These are phyloP conservation scores for Diachasma alloeum DNA, from an alignment of 1,140 invertebrate species.

Conservation along the genomic window DNA sequence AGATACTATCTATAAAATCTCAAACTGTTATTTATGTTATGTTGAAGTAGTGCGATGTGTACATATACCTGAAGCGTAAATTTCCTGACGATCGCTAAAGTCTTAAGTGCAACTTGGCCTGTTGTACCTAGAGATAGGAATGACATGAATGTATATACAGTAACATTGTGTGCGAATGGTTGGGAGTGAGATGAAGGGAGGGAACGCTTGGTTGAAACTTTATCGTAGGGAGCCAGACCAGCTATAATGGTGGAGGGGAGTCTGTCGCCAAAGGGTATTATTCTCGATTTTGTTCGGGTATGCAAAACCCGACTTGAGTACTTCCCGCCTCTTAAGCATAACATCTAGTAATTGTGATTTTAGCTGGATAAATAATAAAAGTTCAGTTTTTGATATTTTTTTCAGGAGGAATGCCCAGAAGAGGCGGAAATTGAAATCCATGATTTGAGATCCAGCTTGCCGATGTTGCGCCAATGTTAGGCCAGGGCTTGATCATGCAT, in stretches of 20 bases:
- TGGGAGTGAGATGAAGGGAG: background rate
- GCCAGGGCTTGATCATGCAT: too few species aligned
- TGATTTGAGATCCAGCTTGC: too few species aligned
- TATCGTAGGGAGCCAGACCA: conserved; percentile 1
- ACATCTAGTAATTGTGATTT: background rate
- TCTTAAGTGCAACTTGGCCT: background rate
- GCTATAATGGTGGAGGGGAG: background rate
- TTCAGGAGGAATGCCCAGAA: background rate
- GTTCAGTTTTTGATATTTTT: background rate
- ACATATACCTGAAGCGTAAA: background rate
- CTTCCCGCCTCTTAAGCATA: background rate
- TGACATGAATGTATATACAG: background rate
- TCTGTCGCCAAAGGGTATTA: background rate
- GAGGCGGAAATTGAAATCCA: too few species aligned
- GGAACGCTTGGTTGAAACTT: background rate
- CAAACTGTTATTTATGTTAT: background rate
- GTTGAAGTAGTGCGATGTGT: background rate
- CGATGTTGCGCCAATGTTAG: too few species aligned
- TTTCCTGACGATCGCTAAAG: conserved; percentile 7
- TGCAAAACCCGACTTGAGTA: background rate
- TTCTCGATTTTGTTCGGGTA: background rate
- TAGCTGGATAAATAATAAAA: background rate
- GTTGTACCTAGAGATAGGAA: background rate
- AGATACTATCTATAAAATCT: background rate
- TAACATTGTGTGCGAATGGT: background rate